phyloP scores from a whole-genome alignment of 2,888 invertebrate genomes.

The Phymatocera aterrima region DNA sequence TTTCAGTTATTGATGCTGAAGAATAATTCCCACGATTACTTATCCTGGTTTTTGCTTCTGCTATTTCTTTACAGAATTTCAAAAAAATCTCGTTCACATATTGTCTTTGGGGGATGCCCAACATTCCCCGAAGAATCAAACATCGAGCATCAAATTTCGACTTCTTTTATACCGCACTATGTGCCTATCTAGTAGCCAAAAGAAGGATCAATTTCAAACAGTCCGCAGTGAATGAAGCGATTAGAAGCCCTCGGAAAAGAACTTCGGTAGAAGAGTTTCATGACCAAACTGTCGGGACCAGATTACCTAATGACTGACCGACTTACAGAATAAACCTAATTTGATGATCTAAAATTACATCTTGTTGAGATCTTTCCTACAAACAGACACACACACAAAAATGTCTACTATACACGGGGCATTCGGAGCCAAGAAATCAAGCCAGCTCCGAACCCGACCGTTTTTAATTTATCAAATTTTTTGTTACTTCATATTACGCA shows the following conservation, averaged over 20 bases:
- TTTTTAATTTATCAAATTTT: too few species aligned
- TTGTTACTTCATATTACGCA: too few species aligned
- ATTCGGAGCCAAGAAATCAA: too few species aligned
- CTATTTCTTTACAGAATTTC: neutral
- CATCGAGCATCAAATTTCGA: too few species aligned
- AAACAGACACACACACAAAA: neutral
- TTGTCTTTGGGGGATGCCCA: too few species aligned
- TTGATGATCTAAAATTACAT: conserved; percentile 31
- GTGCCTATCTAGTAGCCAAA: too few species aligned
- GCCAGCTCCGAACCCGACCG: too few species aligned
- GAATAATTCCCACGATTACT: conserved; percentile 14
- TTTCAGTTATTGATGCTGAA: neutral
- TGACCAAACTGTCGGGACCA: conserved; percentile 1
- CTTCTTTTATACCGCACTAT: too few species aligned
- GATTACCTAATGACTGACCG: conserved; percentile 20
- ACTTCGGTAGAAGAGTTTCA: neutral
- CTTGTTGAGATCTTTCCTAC: conserved; percentile 5
- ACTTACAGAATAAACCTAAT: neutral
- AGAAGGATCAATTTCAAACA: neutral
- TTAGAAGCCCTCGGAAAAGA: neutral
- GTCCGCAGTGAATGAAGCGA: neutral
- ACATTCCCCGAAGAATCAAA: too few species aligned
- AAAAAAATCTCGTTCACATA: neutral
- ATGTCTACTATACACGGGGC: too few species aligned
- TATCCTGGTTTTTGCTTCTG: neutral